Conservation (phyloP, 2,888 invertebrate genomes). For the Phorcus lineatus region DNA sequence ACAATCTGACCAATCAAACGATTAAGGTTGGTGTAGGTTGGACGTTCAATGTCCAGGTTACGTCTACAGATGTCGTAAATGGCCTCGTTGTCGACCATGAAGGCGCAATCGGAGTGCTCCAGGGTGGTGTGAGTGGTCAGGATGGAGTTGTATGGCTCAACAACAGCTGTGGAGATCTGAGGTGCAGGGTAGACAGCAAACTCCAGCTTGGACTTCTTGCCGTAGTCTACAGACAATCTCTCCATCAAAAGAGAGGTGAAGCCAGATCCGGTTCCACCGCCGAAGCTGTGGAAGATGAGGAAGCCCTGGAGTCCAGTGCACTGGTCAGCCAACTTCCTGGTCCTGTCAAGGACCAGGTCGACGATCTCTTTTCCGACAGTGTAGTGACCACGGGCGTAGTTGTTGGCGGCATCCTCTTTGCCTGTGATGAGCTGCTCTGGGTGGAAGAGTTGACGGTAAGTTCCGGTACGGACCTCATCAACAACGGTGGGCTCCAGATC, state of each 20-base stretch:
- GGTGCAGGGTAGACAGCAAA: constrained; percentile 93
- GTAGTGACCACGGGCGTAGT: too few species aligned
- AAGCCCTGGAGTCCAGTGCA: too few species aligned
- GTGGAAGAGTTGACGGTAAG: too few species aligned
- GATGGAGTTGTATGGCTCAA: constrained; percentile 97
- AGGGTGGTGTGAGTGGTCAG: constrained; percentile 94
- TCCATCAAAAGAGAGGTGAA: constrained; percentile 93
- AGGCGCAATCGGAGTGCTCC: constrained; percentile 96
- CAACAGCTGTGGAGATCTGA: constrained; percentile 86
- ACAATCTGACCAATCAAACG: constrained; percentile 93
- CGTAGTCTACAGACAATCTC: constrained; percentile 87
- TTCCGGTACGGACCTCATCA: too few species aligned
- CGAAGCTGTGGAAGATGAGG: constrained; percentile 60
- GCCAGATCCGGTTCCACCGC: constrained; percentile 77
- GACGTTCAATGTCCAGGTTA: constrained; percentile 88
- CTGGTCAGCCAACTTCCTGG: constrained; percentile 46
- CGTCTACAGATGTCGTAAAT: constrained; percentile 89
- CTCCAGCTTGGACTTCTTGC: constrained; percentile 75
- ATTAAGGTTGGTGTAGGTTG: constrained; percentile 92
- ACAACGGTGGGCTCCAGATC: too few species aligned
- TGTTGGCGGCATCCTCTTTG: too few species aligned
- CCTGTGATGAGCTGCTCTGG: too few species aligned
- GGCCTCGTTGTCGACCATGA: constrained; percentile 97
- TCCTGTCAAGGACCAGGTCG: too few species aligned
- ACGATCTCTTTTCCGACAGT: too few species aligned